A percentile compares a stretch with the other conserved stretches of the same genome.
These are phyloP conservation scores for Cariama cristata DNA, from an alignment of 2,113 vertebrate genomes.

Conservation along the genomic window DNA sequence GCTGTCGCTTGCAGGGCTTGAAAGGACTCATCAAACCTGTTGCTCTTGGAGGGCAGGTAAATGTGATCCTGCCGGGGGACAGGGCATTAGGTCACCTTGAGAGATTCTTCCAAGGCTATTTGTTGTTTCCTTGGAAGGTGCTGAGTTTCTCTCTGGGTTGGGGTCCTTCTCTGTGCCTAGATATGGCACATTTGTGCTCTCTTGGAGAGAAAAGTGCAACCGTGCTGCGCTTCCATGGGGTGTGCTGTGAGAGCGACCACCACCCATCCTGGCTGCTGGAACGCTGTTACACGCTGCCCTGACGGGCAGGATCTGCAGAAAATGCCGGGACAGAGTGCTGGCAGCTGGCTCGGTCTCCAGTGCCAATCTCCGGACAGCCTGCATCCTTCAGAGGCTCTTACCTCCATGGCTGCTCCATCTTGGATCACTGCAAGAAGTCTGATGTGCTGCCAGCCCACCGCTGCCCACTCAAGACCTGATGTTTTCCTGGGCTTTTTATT, in stretches of 20 bases:
- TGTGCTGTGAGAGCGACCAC: not conserved
- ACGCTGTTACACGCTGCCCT: not conserved
- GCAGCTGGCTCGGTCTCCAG: not conserved
- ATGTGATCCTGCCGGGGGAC: not conserved
- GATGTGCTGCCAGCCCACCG: not conserved
- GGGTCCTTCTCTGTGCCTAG: not conserved
- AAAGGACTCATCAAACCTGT: not conserved
- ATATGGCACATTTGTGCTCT: not conserved
- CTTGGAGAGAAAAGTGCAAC: not conserved
- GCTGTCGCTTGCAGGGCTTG: not conserved
- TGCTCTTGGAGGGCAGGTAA: not conserved
- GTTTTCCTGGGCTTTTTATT: not conserved
- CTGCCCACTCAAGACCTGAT: not conserved
- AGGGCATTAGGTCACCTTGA: not conserved
- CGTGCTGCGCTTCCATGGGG: rapidly evolving
- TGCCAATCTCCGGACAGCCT: not conserved
- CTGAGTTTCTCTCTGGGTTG: not conserved
- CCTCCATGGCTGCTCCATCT: not conserved
- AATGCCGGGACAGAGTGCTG: not conserved
- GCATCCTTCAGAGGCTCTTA: not conserved
- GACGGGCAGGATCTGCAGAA: not conserved
- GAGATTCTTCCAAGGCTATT: not conserved
- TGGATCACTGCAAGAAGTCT: not conserved
- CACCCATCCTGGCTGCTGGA: not conserved
- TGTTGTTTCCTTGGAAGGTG: not conserved